Evolutionary conservation across 2,113 vertebrate genomes (phyloP).

Genomic region (Aspidoscelis tigris): DNA sequence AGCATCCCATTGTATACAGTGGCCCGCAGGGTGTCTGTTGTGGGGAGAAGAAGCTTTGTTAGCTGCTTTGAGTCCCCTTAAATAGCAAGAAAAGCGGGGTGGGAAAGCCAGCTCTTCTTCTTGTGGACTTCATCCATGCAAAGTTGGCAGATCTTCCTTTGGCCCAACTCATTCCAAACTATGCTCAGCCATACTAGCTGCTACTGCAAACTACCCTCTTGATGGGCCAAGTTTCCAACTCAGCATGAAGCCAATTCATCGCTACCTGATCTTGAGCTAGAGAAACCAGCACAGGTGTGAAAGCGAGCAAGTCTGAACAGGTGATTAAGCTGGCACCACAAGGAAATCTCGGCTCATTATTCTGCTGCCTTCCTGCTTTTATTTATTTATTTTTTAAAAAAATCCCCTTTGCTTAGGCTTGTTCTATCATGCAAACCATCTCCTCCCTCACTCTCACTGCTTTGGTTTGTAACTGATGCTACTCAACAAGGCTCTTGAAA

Average conservation of each 20-base stretch:
- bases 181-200: too few species aligned
- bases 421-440: not conserved
- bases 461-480: not conserved
- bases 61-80: too few species aligned
- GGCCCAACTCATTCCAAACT: too few species aligned
- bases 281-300: not conserved
- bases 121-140: too few species aligned
- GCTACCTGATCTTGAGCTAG: not conserved
- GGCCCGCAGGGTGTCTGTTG: too few species aligned
- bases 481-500: not conserved
- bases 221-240: not conserved
- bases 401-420: not conserved
- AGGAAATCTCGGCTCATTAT: not conserved
- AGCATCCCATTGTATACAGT: too few species aligned
- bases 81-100: too few species aligned
- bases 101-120: too few species aligned
- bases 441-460: not conserved
- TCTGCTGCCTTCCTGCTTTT: not conserved
- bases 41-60: too few species aligned
- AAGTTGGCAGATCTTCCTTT: too few species aligned
- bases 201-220: not conserved
- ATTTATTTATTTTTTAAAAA: too few species aligned
- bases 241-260: not conserved
- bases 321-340: not conserved
- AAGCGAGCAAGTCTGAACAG: not conserved